phyloP scores from a whole-genome alignment of 1,140 invertebrate species.

The Cecropterus lyciades region DNA sequence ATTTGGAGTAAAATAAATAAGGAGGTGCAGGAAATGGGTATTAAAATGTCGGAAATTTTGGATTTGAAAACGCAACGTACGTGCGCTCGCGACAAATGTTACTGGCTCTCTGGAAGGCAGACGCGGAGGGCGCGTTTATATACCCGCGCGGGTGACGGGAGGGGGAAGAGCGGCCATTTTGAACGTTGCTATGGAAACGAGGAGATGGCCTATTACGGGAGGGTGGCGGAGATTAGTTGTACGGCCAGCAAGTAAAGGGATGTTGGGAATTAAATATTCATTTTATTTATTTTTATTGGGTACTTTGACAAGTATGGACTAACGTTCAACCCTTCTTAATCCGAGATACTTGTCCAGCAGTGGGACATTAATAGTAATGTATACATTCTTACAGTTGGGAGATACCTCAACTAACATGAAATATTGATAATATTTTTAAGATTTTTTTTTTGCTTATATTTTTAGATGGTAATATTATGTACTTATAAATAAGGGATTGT shows the following conservation, averaged over 20 bases:
- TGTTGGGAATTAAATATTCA: conserved; percentile 23
- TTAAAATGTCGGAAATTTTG: conserved; percentile 54
- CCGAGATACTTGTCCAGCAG: no score
- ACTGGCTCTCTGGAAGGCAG: conserved; percentile 69
- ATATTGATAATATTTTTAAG: no score
- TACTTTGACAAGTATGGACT: neutral
- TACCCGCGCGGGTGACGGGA: conserved; percentile 56
- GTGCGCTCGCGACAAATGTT: conserved; percentile 47
- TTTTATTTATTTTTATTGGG: neutral
- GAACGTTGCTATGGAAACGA: conserved; percentile 71
- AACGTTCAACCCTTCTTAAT: no score
- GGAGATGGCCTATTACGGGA: conserved; percentile 82
- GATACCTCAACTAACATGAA: no score
- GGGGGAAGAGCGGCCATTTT: conserved; percentile 71
- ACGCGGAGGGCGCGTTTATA: conserved; percentile 62
- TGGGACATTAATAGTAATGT: no score
- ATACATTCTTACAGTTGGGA: no score
- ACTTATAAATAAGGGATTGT: no score
- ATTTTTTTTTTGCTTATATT: no score
- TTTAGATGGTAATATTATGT: no score
- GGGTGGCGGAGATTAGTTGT: conserved; percentile 80
- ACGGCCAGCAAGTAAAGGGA: conserved; percentile 50
- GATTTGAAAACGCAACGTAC: conserved; percentile 54
- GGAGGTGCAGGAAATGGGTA: conserved; percentile 26
- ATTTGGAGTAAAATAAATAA: conserved; percentile 41